Conservation (phyloP, 2,888 invertebrate species). For the Polydrusus cervinus region DNA sequence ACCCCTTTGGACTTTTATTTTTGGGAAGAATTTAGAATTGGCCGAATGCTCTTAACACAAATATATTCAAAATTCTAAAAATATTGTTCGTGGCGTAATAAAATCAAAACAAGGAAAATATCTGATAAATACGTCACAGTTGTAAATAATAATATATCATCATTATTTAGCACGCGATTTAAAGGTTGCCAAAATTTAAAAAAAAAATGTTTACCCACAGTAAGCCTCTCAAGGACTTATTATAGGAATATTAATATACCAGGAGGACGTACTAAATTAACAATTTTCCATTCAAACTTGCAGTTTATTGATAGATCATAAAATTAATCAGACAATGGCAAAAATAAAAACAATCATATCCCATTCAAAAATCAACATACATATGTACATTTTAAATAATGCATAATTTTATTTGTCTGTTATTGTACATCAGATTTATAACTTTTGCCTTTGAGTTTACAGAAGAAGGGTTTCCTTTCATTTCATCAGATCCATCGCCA, state of each 20-base stretch:
- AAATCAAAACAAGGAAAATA: background rate
- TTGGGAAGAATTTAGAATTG: too few species aligned
- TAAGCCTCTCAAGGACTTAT: slow-evolving; percentile 20
- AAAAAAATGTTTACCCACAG: background rate
- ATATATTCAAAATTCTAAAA: background rate
- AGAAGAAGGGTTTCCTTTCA: too few species aligned
- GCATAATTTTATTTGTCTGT: too few species aligned
- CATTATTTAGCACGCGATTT: background rate
- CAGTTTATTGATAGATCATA: background rate
- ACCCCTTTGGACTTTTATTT: too few species aligned
- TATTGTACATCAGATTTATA: too few species aligned
- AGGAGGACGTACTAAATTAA: slow-evolving; percentile 11
- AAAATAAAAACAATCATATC: too few species aligned
- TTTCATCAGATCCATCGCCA: too few species aligned
- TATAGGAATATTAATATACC: slow-evolving; percentile 10
- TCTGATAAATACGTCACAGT: slow-evolving; percentile 8
- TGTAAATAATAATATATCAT: slow-evolving; percentile 14
- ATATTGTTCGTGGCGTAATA: background rate
- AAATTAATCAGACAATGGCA: too few species aligned
- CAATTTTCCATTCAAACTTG: background rate
- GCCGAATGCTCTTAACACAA: too few species aligned
- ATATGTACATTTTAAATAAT: too few species aligned
- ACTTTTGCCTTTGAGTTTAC: too few species aligned
- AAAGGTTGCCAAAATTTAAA: slow-evolving; percentile 13
- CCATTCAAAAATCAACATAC: too few species aligned